A percentile compares a stretch with the other conserved stretches of the same genome.
phyloP scores from a whole-genome alignment of 2,888 invertebrate species.

The Biston stratarius region DNA sequence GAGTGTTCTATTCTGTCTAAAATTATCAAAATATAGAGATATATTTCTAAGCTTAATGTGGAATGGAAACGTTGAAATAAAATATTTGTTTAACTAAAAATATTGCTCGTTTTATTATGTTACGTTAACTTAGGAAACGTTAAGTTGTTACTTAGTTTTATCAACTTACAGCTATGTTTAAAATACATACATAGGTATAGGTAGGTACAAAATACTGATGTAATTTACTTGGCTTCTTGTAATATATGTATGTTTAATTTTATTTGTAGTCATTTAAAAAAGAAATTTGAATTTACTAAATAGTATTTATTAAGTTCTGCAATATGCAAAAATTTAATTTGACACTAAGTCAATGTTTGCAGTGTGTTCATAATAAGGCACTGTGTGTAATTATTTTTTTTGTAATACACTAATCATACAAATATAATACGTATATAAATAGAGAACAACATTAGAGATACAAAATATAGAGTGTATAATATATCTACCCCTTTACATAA shows the following conservation, averaged over 20 bases:
- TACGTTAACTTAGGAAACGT: slow-evolving; percentile 15
- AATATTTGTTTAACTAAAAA: slow-evolving; percentile 25
- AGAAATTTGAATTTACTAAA: too few species aligned
- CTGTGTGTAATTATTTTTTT: background rate
- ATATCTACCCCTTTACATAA: background rate
- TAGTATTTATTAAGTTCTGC: too few species aligned
- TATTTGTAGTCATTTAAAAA: background rate
- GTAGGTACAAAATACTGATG: slow-evolving; percentile 17
- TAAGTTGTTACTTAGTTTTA: slow-evolving; percentile 6
- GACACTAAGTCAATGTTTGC: too few species aligned
- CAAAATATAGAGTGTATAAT: background rate
- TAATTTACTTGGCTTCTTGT: slow-evolving; percentile 12
- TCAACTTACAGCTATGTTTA: slow-evolving; percentile 19
- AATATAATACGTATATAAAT: background rate
- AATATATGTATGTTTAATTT: background rate
- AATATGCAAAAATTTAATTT: too few species aligned
- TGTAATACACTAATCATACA: background rate
- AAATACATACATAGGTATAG: background rate
- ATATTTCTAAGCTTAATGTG: slow-evolving; percentile 34
- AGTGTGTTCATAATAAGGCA: too few species aligned
- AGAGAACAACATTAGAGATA: slow-evolving; percentile 13
- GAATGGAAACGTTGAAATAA: slow-evolving; percentile 35
- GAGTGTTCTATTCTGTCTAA: slow-evolving; percentile 37
- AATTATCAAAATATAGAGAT: slow-evolving; percentile 31
- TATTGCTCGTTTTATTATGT: slow-evolving; percentile 32